phyloP scores from a whole-genome alignment of 2,888 invertebrate species.

The Deroplatys truncata region DNA sequence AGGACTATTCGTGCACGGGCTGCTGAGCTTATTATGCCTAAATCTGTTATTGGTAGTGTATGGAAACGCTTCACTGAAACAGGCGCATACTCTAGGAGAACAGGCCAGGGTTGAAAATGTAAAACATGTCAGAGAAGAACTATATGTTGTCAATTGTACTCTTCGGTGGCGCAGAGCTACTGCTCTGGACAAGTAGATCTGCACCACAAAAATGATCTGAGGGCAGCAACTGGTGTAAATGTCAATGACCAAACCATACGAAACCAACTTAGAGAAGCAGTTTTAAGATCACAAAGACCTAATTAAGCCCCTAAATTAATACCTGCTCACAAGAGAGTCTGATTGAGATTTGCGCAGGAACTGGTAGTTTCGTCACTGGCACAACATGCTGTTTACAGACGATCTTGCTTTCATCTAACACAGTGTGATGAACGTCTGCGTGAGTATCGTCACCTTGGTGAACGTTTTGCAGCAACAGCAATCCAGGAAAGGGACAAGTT shows the following conservation, averaged over 20 bases:
- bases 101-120: too few relatives aligned
- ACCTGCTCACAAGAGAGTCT: too few relatives aligned
- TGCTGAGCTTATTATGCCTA: too few relatives aligned
- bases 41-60: too few relatives aligned
- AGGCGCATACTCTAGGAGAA: too few relatives aligned
- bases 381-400: constrained; percentile 20
- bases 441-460: too few relatives aligned
- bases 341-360: not conserved
- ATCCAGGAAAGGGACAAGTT: not conserved
- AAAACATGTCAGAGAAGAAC: too few relatives aligned
- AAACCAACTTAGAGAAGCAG: not conserved
- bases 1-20: too few relatives aligned
- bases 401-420: constrained; percentile 22
- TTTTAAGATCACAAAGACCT: not conserved
- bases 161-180: not conserved
- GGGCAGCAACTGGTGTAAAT: not conserved
- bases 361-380: not conserved
- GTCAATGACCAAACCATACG: not conserved
- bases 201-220: too few relatives aligned
- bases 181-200: not conserved
- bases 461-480: not conserved
- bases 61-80: too few relatives aligned
- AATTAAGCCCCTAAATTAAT: not conserved
- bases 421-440: not conserved
- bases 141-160: not conserved